Evolutionary conservation across 92 coral and sea anemone genomes (phyloP).

Genomic region (Palythoa grandiflora): DNA sequence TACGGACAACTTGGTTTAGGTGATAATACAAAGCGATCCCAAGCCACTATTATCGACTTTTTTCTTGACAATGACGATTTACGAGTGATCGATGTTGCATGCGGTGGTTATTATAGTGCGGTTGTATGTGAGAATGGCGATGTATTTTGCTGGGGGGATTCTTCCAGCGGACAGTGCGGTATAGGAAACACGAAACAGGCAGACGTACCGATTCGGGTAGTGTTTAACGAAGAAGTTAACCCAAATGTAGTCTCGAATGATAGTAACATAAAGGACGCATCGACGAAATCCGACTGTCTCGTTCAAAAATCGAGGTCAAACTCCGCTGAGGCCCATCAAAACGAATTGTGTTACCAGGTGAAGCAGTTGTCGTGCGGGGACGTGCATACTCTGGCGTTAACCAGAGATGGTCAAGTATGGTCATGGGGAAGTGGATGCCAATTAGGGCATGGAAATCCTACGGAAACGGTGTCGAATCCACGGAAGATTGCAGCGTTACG

Average conservation of each 20-base stretch:
- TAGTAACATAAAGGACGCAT: neutral
- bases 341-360: slow-evolving; percentile 26
- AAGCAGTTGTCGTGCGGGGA: slow-evolving; percentile 90
- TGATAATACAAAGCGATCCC: slow-evolving; percentile 71
- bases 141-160: slow-evolving; percentile 95
- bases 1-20: slow-evolving; percentile 97
- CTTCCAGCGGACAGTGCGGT: slow-evolving; percentile 97
- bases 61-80: slow-evolving; percentile 64
- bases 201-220: slow-evolving; percentile 69
- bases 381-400: slow-evolving; percentile 81
- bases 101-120: slow-evolving; percentile 87
- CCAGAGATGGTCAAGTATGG: slow-evolving; percentile 86
- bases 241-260: neutral
- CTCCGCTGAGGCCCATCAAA: neutral
- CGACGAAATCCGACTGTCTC: slow-evolving; percentile 26
- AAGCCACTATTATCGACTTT: slow-evolving; percentile 68
- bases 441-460: slow-evolving; percentile 75
- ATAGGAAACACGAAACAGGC: slow-evolving; percentile 72
- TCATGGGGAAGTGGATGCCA: slow-evolving; percentile 97
- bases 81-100: slow-evolving; percentile 75
- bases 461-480: slow-evolving; percentile 69
- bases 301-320: slow-evolving; percentile 27
- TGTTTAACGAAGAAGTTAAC: slow-evolving; percentile 56
- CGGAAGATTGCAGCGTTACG: slow-evolving; percentile 70
- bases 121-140: slow-evolving; percentile 81